These are phyloP conservation scores for Pangasius krempfi DNA, from an alignment of 2,797 vertebrate species.

Conservation along the genomic window DNA sequence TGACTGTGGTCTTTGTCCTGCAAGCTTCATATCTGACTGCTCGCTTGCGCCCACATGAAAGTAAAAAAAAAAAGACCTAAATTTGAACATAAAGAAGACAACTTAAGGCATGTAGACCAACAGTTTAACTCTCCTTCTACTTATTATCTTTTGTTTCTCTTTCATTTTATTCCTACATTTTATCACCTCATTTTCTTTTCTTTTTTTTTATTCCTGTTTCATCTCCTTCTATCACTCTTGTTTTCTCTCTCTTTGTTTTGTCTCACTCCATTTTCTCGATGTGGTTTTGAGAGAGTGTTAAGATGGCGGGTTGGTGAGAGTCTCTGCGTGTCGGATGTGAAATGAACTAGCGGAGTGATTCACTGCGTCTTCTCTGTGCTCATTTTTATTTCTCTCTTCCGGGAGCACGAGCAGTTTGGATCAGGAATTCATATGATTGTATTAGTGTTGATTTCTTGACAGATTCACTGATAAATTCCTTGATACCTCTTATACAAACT, in stretches of 20 bases:
- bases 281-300: slow-evolving; percentile 31
- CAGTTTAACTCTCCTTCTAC: neutral
- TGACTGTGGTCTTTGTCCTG: neutral
- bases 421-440: neutral
- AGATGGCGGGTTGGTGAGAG: slow-evolving; percentile 22
- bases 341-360: slow-evolving; percentile 14
- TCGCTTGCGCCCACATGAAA: too few species aligned
- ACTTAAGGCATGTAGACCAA: neutral
- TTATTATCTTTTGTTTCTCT: neutral
- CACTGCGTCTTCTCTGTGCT: neutral
- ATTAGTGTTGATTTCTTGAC: neutral
- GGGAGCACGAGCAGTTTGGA: neutral
- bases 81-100: neutral
- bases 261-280: slow-evolving; percentile 26
- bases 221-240: neutral
- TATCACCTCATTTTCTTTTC: neutral
- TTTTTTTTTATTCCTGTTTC: neutral
- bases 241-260: neutral
- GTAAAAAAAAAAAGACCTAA: neutral
- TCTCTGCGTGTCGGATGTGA: slow-evolving; percentile 20
- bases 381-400: neutral
- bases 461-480: neutral
- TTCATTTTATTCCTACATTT: neutral
- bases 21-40: neutral
- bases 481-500: neutral